Evolutionary conservation across 2,113 vertebrate genomes (phyloP), one percentile per base, ranked within the genome.

Genomic region (Saguinus imperator): DNA sequence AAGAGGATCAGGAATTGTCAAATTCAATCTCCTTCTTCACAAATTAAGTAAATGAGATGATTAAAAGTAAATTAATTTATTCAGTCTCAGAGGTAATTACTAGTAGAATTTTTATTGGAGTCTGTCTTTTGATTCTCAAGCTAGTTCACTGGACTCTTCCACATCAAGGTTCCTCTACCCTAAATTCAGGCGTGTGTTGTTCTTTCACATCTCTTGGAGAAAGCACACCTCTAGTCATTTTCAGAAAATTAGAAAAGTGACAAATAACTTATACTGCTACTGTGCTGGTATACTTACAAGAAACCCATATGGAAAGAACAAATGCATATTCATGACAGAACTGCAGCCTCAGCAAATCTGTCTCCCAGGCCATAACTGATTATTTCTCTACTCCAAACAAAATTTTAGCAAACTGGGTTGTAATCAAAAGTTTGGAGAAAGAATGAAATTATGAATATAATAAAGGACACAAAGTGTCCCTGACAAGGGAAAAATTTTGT

Each of bases 191-290:
- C 83, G 85, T 55, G 11, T 81, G 6, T 86, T 68, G 2, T 90
- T 76, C 43, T 94, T 81, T 81, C 40, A 25, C 27, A 43, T 81
- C 32, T 45, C n/a, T 55, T 55, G 14, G n/a, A 14, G 37, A 92
- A 92, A 76, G 9, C 18, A 82, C 4, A 72, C 4, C 27, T 77
- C 9, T 77, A 37, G 18, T 9, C 85, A 37, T 82, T 93, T 93
- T 77, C 58, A 86, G 7, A 73, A 97, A 94, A 73, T 83, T 45
- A 58, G 66, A 92, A 95, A 75, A 81, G 21, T 72, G 37, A 48
- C 20, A 88, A 91, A 84, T 8, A 61, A n/a, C 75, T 48, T 61
- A 52, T 40, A 75, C 64, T n/a, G 4, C 14, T 58, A 8, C 1
- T 52, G 25, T 21, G 12, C 12, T 52, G 17, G 23, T 23, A 13